Percentiles rank a stretch among this genome's conserved stretches.
phyloP scores from a whole-genome alignment of 2,797 vertebrate species.

The Oreortyx pictus region DNA sequence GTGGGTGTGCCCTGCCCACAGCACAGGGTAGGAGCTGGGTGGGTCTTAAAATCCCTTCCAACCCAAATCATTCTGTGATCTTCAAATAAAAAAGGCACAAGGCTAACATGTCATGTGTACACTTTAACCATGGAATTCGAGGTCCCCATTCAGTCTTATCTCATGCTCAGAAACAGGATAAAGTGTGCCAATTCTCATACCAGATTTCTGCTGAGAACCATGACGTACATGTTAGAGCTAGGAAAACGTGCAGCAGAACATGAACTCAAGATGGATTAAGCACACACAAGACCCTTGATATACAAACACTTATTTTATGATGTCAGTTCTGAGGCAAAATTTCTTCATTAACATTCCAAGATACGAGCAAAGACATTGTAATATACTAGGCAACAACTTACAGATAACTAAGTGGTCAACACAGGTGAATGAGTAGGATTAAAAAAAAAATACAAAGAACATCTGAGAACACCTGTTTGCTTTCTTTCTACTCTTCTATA shows the following conservation, averaged over 20 bases:
- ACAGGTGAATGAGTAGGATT: background rate
- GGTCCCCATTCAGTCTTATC: background rate
- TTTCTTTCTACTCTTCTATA: background rate
- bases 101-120: background rate
- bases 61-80: too few relatives aligned
- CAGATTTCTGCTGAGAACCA: background rate
- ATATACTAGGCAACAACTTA: background rate
- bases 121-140: background rate
- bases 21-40: too few relatives aligned
- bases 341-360: background rate
- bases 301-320: background rate
- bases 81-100: background rate
- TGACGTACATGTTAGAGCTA: background rate
- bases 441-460: background rate
- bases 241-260: background rate
- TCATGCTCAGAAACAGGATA: rapidly evolving
- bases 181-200: background rate
- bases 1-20: too few relatives aligned
- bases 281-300: background rate
- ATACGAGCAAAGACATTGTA: background rate
- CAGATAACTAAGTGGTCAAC: background rate
- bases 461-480: background rate
- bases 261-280: background rate
- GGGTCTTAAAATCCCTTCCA: too few relatives aligned
- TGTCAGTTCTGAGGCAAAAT: background rate